Percentiles rank a stretch among this genome's conserved stretches.
These are phyloP conservation scores for Brachypterus glaber DNA, from an alignment of 2,888 invertebrate species.

Conservation along the genomic window DNA sequence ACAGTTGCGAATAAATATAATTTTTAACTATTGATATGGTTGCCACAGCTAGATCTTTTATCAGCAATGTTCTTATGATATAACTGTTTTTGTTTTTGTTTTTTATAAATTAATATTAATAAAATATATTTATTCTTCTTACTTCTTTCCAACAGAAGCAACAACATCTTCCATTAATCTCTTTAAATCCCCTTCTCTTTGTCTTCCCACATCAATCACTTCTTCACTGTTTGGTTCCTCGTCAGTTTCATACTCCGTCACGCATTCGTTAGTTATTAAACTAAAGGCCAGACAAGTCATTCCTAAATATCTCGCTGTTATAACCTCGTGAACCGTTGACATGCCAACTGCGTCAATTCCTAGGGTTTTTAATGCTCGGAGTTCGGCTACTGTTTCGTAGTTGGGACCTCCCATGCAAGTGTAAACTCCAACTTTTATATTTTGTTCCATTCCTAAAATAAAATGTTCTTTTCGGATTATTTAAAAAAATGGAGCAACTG, in stretches of 20 bases:
- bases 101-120: too few relatives aligned
- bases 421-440: slow-evolving; percentile 77
- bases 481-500: too few relatives aligned
- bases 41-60: too few relatives aligned
- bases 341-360: slow-evolving; percentile 74
- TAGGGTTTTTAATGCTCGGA: slow-evolving; percentile 62
- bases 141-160: too few relatives aligned
- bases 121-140: too few relatives aligned
- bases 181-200: slow-evolving; percentile 54
- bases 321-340: slow-evolving; percentile 59
- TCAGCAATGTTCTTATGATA: too few relatives aligned
- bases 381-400: slow-evolving; percentile 87
- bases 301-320: slow-evolving; percentile 83
- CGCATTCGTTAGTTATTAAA: slow-evolving; percentile 66
- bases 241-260: slow-evolving; percentile 43
- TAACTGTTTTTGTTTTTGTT: too few relatives aligned
- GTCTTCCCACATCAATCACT: slow-evolving; percentile 67
- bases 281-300: slow-evolving; percentile 80
- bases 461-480: too few relatives aligned
- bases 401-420: slow-evolving; percentile 84
- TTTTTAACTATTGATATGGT: too few relatives aligned
- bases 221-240: slow-evolving; percentile 78
- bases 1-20: too few relatives aligned
- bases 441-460: slow-evolving; percentile 47
- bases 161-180: slow-evolving; percentile 57